Conservation (phyloP, 2,797 vertebrate species). For the Coreius guichenoti region DNA sequence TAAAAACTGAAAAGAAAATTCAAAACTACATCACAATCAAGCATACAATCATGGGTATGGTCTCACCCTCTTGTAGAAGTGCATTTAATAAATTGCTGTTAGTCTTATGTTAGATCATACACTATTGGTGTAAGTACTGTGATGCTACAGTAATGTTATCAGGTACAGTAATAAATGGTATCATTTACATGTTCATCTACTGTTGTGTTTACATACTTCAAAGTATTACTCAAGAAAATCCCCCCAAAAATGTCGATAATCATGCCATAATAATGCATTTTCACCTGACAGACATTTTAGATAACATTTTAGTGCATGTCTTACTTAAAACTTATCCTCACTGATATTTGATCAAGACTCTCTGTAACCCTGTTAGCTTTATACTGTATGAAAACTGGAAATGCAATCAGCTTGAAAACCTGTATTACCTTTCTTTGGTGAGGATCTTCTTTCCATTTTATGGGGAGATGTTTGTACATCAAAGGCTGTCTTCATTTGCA, state of each 20-base stretch:
- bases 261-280: background rate
- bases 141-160: background rate
- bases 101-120: background rate
- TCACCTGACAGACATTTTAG: background rate
- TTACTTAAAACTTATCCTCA: background rate
- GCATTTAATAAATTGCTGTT: background rate
- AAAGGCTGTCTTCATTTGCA: conserved; percentile 76
- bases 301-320: background rate
- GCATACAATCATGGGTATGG: background rate
- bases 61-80: background rate
- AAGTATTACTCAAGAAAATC: too few relatives aligned
- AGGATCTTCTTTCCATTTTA: conserved; percentile 64
- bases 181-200: background rate
- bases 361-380: background rate
- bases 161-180: background rate
- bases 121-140: background rate
- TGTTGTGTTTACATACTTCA: too few relatives aligned
- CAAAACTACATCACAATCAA: background rate
- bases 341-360: background rate
- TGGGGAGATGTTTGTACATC: conserved; percentile 75
- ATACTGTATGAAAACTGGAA: background rate
- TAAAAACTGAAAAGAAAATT: background rate
- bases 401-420: background rate
- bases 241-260: background rate
- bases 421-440: conserved; percentile 70